Percentiles rank a stretch among this genome's conserved stretches.
phyloP scores from a whole-genome alignment of 2,113 vertebrate genomes.

The Megaptera novaeangliae region DNA sequence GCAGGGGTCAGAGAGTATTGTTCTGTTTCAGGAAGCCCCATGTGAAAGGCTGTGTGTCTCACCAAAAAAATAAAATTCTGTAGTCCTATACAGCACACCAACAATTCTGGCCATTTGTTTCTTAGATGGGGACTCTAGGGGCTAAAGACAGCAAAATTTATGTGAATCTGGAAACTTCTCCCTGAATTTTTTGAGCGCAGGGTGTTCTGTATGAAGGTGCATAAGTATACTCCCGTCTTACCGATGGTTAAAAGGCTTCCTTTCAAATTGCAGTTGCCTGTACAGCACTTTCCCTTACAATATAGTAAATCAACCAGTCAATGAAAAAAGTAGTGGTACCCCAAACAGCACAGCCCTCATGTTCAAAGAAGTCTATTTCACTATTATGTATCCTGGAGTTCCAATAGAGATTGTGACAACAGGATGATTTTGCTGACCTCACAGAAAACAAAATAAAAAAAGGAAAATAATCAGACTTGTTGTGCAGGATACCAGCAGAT shows the following conservation, averaged over 20 bases:
- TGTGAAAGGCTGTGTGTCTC: not conserved
- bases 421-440: constrained; percentile 56
- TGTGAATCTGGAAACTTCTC: not conserved
- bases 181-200: not conserved
- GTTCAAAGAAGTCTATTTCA: constrained; percentile 51
- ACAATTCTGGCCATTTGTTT: not conserved
- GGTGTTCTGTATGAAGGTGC: not conserved
- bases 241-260: not conserved
- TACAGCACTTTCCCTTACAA: not conserved
- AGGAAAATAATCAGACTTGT: constrained; percentile 39
- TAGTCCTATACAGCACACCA: not conserved
- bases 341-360: not conserved
- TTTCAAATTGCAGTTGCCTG: constrained; percentile 22
- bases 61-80: not conserved
- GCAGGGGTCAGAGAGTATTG: not conserved
- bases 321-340: not conserved
- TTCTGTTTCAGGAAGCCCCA: not conserved
- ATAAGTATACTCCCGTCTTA: not conserved
- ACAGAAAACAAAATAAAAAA: constrained; percentile 59
- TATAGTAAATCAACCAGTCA: constrained; percentile 20
- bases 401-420: constrained; percentile 38
- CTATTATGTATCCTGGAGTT: constrained; percentile 35
- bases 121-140: not conserved
- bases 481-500: not conserved
- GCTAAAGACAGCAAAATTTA: not conserved